Conservation (phyloP, 1,140 invertebrate genomes). For the Neoseiulus cucumeris region DNA sequence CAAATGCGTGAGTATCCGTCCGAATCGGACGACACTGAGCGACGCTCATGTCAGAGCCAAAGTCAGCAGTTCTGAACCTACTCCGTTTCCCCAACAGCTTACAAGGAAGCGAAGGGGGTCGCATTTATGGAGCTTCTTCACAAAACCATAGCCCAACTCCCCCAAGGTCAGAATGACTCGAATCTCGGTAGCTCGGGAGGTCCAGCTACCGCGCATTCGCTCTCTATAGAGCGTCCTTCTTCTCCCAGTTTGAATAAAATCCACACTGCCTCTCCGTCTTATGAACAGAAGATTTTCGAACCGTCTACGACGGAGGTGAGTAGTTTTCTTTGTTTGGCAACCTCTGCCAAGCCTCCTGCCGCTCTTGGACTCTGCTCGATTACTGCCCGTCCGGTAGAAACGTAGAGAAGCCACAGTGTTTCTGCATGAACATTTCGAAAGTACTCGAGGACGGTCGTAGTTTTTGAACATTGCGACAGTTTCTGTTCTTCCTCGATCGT, state of each 20-base stretch:
- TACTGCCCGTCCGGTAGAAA: too few species aligned
- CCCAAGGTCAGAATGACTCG: neutral
- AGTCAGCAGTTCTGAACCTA: too few species aligned
- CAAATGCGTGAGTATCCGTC: too few species aligned
- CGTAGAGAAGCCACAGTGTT: too few species aligned
- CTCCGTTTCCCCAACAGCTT: neutral
- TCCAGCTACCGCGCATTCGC: neutral
- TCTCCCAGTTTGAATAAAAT: neutral
- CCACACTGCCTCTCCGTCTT: neutral
- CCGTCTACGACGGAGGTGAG: neutral
- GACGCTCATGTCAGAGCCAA: too few species aligned
- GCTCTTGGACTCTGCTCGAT: too few species aligned
- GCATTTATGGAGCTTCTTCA: constrained; percentile 8
- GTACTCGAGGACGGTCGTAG: too few species aligned
- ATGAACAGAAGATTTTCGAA: constrained; percentile 1
- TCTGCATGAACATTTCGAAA: too few species aligned
- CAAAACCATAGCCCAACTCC: constrained; percentile 9
- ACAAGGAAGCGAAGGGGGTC: constrained; percentile 3
- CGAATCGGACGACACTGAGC: too few species aligned
- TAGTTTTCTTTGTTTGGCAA: neutral
- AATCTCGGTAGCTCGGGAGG: neutral
- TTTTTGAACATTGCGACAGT: too few species aligned
- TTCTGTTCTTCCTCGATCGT: too few species aligned
- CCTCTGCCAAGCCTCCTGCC: too few species aligned
- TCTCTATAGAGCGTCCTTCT: neutral